Evolutionary conservation across 2,888 invertebrate genomes (phyloP).

Genomic region (Pachliopta kotzebuea): DNA sequence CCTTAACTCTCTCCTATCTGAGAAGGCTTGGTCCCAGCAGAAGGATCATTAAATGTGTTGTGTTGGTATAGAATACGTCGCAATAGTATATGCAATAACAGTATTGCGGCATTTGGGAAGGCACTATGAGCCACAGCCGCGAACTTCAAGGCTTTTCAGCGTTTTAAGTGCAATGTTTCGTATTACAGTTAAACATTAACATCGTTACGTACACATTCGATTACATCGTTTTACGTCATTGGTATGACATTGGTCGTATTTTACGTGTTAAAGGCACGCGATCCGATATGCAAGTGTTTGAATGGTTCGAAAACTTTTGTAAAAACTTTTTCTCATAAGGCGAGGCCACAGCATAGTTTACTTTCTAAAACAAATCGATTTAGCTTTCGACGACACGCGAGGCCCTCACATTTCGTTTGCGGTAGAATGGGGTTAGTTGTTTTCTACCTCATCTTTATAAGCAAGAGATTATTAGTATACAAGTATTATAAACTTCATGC

Average conservation of each 20-base stretch:
- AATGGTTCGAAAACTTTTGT: conserved; percentile 1
- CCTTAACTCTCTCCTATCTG: no score
- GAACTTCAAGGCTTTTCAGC: conserved; percentile 6
- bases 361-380: conserved; percentile 78
- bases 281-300: not conserved
- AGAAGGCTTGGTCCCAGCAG: no score
- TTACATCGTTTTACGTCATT: conserved; percentile 18
- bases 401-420: not conserved
- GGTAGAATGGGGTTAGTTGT: no score
- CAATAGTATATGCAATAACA: conserved; percentile 2
- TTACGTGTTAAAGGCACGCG: not conserved
- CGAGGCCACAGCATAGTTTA: conserved; percentile 54
- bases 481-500: no score
- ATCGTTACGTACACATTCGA: conserved; percentile 12
- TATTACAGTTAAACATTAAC: conserved; percentile 6
- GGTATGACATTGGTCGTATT: conserved; percentile 7
- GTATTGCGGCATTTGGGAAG: conserved; percentile 16
- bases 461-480: no score
- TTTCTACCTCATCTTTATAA: no score
- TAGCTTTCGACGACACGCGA: conserved; percentile 59
- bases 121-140: conserved; percentile 3
- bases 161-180: conserved; percentile 10
- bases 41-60: no score
- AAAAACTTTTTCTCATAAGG: conserved; percentile 37
- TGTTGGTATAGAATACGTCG: not conserved